A percentile compares a stretch with the other conserved stretches of the same genome.
phyloP scores from a whole-genome alignment of 2,113 vertebrate species.

The Chloroceryle aenea region DNA sequence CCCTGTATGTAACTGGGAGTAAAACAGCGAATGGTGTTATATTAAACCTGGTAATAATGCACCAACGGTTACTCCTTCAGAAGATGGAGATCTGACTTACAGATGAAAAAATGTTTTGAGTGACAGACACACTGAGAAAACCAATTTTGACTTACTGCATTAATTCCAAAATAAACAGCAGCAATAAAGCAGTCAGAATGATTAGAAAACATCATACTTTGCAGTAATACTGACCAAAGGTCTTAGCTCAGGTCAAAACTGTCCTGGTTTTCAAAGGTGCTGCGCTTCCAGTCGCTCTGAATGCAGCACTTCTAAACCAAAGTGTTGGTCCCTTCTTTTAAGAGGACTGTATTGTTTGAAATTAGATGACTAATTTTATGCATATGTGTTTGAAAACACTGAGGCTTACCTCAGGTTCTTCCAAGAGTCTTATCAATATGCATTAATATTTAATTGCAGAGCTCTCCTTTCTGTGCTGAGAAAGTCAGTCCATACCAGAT shows the following conservation, averaged over 20 bases:
- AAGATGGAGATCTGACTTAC: background rate
- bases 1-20: background rate
- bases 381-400: background rate
- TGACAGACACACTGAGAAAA: background rate
- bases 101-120: background rate
- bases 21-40: background rate
- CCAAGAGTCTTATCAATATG: background rate
- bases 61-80: background rate
- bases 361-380: background rate
- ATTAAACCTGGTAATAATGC: background rate
- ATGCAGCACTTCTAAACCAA: background rate
- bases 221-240: background rate
- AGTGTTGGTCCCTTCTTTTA: background rate
- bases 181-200: background rate
- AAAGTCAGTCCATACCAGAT: background rate
- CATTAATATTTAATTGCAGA: background rate
- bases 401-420: background rate
- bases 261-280: background rate
- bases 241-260: background rate
- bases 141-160: background rate
- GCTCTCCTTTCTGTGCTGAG: background rate
- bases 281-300: background rate
- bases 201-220: background rate
- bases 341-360: background rate
- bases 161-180: background rate